Evolutionary conservation across 2,797 vertebrate species (phyloP).

Genomic region (Enteromius fasciolatus): DNA sequence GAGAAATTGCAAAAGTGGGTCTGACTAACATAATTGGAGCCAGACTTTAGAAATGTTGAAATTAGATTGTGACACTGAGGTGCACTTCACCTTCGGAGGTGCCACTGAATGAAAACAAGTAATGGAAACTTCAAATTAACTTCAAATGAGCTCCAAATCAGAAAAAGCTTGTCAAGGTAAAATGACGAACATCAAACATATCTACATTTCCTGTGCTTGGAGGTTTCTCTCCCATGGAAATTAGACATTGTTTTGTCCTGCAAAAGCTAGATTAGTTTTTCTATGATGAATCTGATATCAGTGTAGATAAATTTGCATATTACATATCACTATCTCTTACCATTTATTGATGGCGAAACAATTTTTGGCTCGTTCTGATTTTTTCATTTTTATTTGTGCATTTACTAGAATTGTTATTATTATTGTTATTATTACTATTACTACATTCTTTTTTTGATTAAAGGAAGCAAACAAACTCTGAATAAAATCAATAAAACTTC

Average conservation of each 20-base stretch:
- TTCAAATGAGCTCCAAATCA: neutral
- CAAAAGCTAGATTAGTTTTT: neutral
- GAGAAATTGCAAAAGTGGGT: neutral
- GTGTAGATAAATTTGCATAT: neutral
- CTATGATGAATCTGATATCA: neutral
- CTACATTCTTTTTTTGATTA: neutral
- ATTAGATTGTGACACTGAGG: neutral
- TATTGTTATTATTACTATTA: no score
- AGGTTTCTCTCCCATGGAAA: neutral
- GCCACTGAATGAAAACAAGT: slow-evolving; percentile 8
- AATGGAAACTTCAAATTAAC: neutral
- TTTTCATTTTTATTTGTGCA: neutral
- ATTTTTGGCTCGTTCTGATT: neutral
- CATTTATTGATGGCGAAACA: neutral
- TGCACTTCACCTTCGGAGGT: neutral
- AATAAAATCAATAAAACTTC: neutral
- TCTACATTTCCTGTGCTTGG: neutral
- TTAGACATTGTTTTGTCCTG: neutral
- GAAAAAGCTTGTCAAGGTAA: neutral
- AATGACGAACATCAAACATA: neutral
- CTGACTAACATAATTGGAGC: slow-evolving; percentile 12
- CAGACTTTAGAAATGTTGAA: neutral
- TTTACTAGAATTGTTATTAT: neutral
- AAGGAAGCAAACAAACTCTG: neutral
- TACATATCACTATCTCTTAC: neutral